Evolutionary conservation across 2,113 vertebrate species (phyloP), one percentile per base, ranked within the genome.

Genomic region (Gopherus evgoodei): DNA sequence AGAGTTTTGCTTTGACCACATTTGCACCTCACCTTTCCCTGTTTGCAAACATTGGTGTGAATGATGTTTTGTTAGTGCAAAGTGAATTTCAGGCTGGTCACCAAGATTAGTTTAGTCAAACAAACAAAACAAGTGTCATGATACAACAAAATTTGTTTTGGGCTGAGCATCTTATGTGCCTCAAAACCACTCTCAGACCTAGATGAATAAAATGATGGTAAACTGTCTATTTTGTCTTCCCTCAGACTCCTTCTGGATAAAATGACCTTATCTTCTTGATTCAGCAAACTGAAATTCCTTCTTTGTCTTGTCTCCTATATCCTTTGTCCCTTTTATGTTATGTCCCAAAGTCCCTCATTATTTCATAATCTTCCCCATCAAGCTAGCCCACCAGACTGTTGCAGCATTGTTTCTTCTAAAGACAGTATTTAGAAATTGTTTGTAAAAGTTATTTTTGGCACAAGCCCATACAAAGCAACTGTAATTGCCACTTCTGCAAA

Each of bases 401-500:
- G 49, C 75, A 88, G 59, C 87, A 87, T 9, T 95, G 1, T 82
- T 97, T 79, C 78, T 90, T 78, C 31, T 88, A 93, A 91, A 91
- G 81, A 52, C 12, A 76, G 82, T 54, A 76, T 95, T 96, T 96
- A 35, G 47, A 96, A 96, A 89, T 90, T 87, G 90, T 88, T 97
- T 93, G 42, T 83, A 31, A 24, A 90, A 94, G 78, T 89, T 94
- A 85, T 96, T 97, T 97, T 94, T 81, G 90, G 54, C 14, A 79
- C 3, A 2, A 94, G 86, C 38, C 31, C 52, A 90, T 53, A 88
- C 35, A 76, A 35, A 93, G 12, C 44, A 91, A 11, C 27, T 93
- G 82, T 87, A 94, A 49, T 83, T 95, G 76, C 91, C 72, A 91
- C 50, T 8, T 92, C 80, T 97, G 91, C 87, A 98, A 97, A 96